These are phyloP conservation scores for Bettongia penicillata DNA, from an alignment of 2,113 vertebrate genomes.

Conservation along the genomic window DNA sequence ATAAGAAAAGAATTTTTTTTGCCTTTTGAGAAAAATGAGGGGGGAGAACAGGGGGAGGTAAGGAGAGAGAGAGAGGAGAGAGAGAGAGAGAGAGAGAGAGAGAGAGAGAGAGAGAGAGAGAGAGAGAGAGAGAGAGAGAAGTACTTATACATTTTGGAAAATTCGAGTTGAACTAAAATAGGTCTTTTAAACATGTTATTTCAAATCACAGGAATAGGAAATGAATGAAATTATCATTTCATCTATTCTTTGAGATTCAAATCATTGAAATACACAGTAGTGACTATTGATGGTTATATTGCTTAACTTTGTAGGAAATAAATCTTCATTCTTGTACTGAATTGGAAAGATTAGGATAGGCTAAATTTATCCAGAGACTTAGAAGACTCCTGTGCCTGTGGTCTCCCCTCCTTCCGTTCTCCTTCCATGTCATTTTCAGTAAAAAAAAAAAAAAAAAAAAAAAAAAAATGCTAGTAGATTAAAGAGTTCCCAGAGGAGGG, in stretches of 20 bases:
- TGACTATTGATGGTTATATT: slow-evolving; percentile 74
- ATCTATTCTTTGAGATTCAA: slow-evolving; percentile 78
- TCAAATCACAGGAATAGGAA: slow-evolving; percentile 78
- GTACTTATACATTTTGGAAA: slow-evolving; percentile 56
- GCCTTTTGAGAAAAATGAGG: slow-evolving; percentile 12
- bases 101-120: background rate
- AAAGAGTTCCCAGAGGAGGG: slow-evolving; percentile 66
- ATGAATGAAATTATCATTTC: slow-evolving; percentile 77
- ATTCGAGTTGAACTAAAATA: slow-evolving; percentile 69
- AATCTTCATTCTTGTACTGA: slow-evolving; percentile 61
- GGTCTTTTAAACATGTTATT: slow-evolving; percentile 71
- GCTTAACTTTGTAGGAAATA: slow-evolving; percentile 79
- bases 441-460: slow-evolving; percentile 73
- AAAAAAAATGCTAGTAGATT: slow-evolving; percentile 44
- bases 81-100: background rate
- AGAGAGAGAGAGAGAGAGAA: background rate
- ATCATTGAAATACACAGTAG: slow-evolving; percentile 80
- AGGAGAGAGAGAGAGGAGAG: background rate
- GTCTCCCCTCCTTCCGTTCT: slow-evolving; percentile 57
- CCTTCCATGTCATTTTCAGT: slow-evolving; percentile 72
- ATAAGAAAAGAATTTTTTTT: slow-evolving; percentile 37
- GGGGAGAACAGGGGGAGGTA: background rate
- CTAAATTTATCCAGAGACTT: slow-evolving; percentile 49
- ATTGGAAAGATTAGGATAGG: slow-evolving; percentile 59
- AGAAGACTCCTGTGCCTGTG: slow-evolving; percentile 51